A percentile compares a stretch with the other conserved stretches of the same genome.
These are phyloP conservation scores for Pipra filicauda DNA, from an alignment of 2,113 vertebrate species.

Conservation along the genomic window DNA sequence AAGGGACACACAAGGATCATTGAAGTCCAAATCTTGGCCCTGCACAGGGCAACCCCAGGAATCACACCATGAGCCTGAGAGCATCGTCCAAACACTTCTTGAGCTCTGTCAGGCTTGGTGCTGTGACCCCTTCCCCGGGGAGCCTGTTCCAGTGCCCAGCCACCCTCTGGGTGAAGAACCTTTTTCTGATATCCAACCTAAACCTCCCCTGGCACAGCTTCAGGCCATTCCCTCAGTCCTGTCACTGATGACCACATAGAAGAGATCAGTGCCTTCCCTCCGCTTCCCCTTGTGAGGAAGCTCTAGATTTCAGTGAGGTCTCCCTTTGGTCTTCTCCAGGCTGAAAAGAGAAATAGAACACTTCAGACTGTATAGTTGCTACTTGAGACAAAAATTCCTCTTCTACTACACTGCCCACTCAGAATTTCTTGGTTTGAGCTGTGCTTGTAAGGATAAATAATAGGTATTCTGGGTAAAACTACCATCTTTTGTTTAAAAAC, in stretches of 20 bases:
- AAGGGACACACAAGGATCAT: background rate
- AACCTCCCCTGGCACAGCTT: background rate
- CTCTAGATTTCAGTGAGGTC: background rate
- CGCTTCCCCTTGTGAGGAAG: rapidly evolving
- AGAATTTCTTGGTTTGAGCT: background rate
- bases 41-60: background rate
- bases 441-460: background rate
- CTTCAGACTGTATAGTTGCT: background rate
- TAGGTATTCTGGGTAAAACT: background rate
- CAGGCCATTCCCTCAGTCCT: rapidly evolving
- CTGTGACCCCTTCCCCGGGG: background rate
- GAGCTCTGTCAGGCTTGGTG: background rate
- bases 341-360: background rate
- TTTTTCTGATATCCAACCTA: background rate
- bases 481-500: background rate
- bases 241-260: background rate
- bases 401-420: background rate
- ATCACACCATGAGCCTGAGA: too few relatives aligned
- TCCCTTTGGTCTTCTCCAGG: background rate
- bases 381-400: background rate
- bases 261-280: background rate
- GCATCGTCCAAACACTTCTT: background rate
- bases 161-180: background rate
- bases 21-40: background rate
- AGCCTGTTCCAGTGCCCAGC: background rate